Evolutionary conservation across 2,113 vertebrate genomes (phyloP).

Genomic region (Chionodraco myersi): DNA sequence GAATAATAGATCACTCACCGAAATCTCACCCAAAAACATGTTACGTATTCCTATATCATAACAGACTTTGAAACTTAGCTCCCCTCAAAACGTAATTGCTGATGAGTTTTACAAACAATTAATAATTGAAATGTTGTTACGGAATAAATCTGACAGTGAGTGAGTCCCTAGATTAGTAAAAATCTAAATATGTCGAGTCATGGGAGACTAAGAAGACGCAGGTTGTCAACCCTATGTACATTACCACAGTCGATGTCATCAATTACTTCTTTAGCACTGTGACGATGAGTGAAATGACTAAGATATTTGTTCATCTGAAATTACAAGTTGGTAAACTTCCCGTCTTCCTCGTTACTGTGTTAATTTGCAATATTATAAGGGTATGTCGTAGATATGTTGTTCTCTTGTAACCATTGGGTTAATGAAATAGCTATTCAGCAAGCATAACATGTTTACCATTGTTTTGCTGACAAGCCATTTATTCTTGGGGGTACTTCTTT

Average conservation of each 20-base stretch:
- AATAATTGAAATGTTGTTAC: background rate
- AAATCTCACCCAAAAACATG: background rate
- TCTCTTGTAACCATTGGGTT: background rate
- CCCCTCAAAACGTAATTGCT: background rate
- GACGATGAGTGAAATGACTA: background rate
- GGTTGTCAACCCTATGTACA: background rate
- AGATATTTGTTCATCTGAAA: background rate
- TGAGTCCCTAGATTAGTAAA: background rate
- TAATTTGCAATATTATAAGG: background rate
- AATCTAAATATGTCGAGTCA: background rate
- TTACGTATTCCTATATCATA: background rate
- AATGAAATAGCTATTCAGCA: background rate
- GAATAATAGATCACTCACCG: background rate
- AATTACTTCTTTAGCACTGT: background rate
- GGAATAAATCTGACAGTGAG: background rate
- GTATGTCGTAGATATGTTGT: background rate
- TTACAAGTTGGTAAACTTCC: background rate
- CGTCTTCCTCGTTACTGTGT: background rate
- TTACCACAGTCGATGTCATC: background rate
- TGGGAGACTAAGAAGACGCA: background rate
- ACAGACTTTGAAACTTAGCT: slow-evolving; percentile 4
- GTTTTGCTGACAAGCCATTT: background rate
- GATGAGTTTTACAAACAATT: background rate
- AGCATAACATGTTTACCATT: background rate
- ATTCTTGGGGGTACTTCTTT: background rate